Evolutionary conservation across 2,888 invertebrate species (phyloP), one percentile per base, ranked within the genome.

Genomic region (Tenodera sinensis): DNA sequence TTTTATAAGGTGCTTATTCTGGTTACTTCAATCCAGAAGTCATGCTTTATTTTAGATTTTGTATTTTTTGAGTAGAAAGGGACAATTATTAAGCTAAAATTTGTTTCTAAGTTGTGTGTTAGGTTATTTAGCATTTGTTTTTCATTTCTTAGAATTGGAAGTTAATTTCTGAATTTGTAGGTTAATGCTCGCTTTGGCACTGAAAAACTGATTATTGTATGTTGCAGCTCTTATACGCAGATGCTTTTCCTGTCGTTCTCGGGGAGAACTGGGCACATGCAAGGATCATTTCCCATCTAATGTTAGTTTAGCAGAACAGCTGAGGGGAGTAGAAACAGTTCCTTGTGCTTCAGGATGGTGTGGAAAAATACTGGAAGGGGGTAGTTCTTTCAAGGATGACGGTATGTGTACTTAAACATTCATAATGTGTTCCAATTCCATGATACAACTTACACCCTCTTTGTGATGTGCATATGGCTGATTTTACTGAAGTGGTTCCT

Each of bases 271-370:
- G 82, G 98, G 98, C 7, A 96, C 97, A 91, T 98, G 98, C 93
- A 97, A 97, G 92, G 98, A 98, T 94, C 96, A 97, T 15, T 98
- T 98, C 92, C 95, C 94, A 1, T 96, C 95, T 91, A 98, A 98
- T 94, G 95, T 95, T 25, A 97, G 98, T 0, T 95, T 96, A 91
- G 95, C 96, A 7, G 96, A 96, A 91, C 93, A 94, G 28, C 96
- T 96, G 92, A 94, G 94, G 71, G 97, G 97, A 0, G 95, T 98
- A 0, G 95, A 96, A 91, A 95, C 96, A 1, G 95, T 96, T 20
- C 97, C 97, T 0, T 98, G 98, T 92, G 97, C 97, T 0, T 97
- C 97, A 0, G 98, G 98, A 83, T 98, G 98, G 98, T 98, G 98
- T 92, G 97, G 97, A 34, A 98, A 98, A 94, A 96, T 98, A 88